Evolutionary conservation across 1,140 invertebrate species (phyloP).

Genomic region (Drosophila guanche): DNA sequence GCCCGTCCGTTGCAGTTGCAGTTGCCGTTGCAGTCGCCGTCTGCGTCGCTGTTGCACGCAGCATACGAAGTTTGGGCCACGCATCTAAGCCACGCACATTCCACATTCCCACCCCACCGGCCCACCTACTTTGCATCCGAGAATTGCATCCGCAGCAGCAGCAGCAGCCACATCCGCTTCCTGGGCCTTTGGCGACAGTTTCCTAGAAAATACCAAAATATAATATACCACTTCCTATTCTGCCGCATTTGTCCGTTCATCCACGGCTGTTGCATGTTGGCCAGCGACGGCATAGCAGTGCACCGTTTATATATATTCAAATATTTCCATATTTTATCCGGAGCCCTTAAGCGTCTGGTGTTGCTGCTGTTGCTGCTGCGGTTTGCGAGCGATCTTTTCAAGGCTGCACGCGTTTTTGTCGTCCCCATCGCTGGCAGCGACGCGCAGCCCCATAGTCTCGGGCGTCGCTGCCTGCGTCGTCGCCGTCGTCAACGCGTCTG

Average conservation of each 20-base stretch:
- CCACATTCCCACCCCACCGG: background rate
- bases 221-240: background rate
- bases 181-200: background rate
- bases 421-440: constrained; percentile 1
- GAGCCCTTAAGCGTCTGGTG: background rate
- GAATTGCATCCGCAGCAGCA: constrained; percentile 19
- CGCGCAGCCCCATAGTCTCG: constrained; percentile 11
- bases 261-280: background rate
- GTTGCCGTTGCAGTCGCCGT: constrained; percentile 43
- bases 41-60: constrained; percentile 42
- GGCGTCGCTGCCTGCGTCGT: constrained; percentile 29
- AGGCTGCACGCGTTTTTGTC: constrained; percentile 50
- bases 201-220: constrained; percentile 9
- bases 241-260: constrained; percentile 14
- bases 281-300: too few species aligned
- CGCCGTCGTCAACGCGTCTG: constrained; percentile 42
- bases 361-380: constrained; percentile 20
- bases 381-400: constrained; percentile 48
- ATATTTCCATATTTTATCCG: too few species aligned
- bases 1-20: constrained; percentile 7
- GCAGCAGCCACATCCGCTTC: constrained; percentile 14
- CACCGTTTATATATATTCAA: too few species aligned
- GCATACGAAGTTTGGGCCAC: constrained; percentile 22
- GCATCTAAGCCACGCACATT: background rate
- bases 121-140: too few species aligned